Evolutionary conservation across 2,888 invertebrate genomes (phyloP).

Genomic region (Epirrita christyi): DNA sequence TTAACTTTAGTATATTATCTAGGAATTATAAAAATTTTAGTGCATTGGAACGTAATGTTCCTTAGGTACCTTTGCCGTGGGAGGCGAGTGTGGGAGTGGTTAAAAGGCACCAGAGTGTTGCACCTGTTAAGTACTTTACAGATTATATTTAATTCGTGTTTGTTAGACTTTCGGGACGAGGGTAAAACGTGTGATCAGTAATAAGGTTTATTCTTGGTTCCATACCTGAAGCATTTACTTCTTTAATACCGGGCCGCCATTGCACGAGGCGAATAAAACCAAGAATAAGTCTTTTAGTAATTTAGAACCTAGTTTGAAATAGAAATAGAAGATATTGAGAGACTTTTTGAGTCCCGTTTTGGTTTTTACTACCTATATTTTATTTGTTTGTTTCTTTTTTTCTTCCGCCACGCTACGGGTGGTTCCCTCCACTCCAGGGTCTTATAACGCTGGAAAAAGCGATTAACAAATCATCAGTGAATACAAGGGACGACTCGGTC

Average conservation of each 20-base stretch:
- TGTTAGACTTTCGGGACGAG: slow-evolving; percentile 79
- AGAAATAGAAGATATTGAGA: slow-evolving; percentile 66
- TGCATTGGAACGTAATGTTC: slow-evolving; percentile 85
- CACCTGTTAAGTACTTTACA: slow-evolving; percentile 85
- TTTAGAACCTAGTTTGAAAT: slow-evolving; percentile 70
- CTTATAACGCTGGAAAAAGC: slow-evolving; percentile 82
- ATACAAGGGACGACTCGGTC: slow-evolving; percentile 80
- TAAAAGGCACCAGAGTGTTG: slow-evolving; percentile 85
- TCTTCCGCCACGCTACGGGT: slow-evolving; percentile 72
- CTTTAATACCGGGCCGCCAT: slow-evolving; percentile 6
- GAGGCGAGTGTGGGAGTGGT: slow-evolving; percentile 83
- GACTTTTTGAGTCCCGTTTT: slow-evolving; percentile 54
- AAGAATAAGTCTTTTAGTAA: slow-evolving; percentile 78
- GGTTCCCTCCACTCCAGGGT: slow-evolving; percentile 72
- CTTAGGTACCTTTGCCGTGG: slow-evolving; percentile 85
- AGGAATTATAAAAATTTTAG: slow-evolving; percentile 80
- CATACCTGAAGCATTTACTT: slow-evolving; percentile 13
- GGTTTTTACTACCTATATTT: slow-evolving; percentile 61
- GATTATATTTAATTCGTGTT: slow-evolving; percentile 82
- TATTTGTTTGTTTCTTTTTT: slow-evolving; percentile 72
- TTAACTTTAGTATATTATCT: slow-evolving; percentile 75
- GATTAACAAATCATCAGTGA: slow-evolving; percentile 81
- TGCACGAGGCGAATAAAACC: slow-evolving; percentile 35
- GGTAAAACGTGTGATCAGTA: slow-evolving; percentile 73
- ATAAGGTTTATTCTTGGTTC: slow-evolving; percentile 74